Conservation (phyloP, 92 coral and sea anemone species). For the Actinostola sp. region DNA sequence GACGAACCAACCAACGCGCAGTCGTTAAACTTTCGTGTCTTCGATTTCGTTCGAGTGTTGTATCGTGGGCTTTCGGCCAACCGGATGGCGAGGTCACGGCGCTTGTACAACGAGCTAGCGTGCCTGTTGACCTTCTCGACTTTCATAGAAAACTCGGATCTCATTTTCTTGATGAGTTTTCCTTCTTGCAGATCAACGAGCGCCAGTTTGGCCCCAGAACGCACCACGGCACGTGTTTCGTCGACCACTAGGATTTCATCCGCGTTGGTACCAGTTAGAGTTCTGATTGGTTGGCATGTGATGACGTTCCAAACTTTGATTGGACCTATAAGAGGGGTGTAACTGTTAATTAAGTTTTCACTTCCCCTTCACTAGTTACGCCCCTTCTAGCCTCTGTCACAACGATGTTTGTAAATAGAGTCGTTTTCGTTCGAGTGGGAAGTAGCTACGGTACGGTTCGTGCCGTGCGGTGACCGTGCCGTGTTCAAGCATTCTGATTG, state of each 20-base stretch:
- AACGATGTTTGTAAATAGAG: too few species aligned
- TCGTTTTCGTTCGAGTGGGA: too few species aligned
- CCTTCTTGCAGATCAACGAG: constrained; percentile 96
- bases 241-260: constrained; percentile 95
- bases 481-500: too few species aligned
- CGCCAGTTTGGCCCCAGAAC: constrained; percentile 91
- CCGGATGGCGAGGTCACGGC: constrained; percentile 93
- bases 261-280: constrained; percentile 86
- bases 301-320: constrained; percentile 97
- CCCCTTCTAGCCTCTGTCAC: too few species aligned
- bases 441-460: too few species aligned
- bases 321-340: constrained; percentile 57
- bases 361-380: too few species aligned
- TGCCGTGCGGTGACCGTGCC: too few species aligned
- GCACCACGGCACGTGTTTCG: constrained; percentile 98
- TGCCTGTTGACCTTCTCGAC: constrained; percentile 86
- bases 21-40: constrained; percentile 87
- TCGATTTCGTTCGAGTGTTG: constrained; percentile 63
- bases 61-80: constrained; percentile 93
- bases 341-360: too few species aligned
- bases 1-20: constrained; percentile 90
- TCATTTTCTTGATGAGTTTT: constrained; percentile 83
- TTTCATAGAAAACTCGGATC: constrained; percentile 84
- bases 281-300: constrained; percentile 90
- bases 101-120: constrained; percentile 97